Base-by-base conservation (phyloP, 2,797 vertebrate genomes). In the Enteromius argenteus region DNA sequence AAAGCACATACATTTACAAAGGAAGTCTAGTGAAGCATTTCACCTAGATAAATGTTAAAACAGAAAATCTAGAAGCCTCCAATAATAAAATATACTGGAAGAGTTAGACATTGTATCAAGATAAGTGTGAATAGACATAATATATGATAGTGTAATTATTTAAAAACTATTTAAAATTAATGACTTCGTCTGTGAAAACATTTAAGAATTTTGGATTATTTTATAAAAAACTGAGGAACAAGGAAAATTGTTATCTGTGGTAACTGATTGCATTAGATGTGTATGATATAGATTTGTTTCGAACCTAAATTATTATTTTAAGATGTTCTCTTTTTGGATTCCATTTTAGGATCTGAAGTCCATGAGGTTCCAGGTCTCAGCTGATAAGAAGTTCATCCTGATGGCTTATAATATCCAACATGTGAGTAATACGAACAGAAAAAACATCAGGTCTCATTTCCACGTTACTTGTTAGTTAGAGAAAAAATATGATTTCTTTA, bases 321-420 rank as follows among this genome's bases (percentile, higher is more conserved):
- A 72, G 2, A 9, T 68, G 32, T 46, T 15, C 17, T 62, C 74
- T 30, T 9, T 76, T 75, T 82, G 35, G 42, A 49, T 67, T 2
- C 80, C 51, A 82, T 67, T 62, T 69, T 62, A 96, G 95, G 94
- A 96, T 86, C 90, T 96, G 79, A 91, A 91, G 44, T 79, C 90
- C 0, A 92, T 94, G 66, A 92, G 89, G 87, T 95, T 94, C 90
- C 93, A 95, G 66, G 93, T 96, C 69, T 97, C 96, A 44, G 92
- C 94, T 75, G 96, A 97, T 91, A 94, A 94, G 91, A 94, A 86
- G 84, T 95, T 94, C 87, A 89, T 96, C 88, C 93, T 97, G 49
- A 85, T 96, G 95, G 92, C 94, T 4, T 94, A 94, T 58, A 92
- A 96, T 91, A 93, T 96, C 60, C 92, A 80, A 79, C 93, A 90